These are phyloP conservation scores for human (Homo sapiens) DNA, from an alignment of 2,113 vertebrate genomes.

Conservation along the genomic window GRCh38 chr22:35136001-35136500, in stretches of 20 bases:
- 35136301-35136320: not conserved
- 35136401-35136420: no score
- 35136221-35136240: not conserved
- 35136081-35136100: not conserved
- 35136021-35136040: not conserved
- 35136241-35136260: no score
- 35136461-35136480: not conserved
- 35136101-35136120: not conserved
- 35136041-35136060: not conserved
- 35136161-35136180: not conserved
- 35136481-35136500: fast-evolving
- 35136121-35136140: not conserved
- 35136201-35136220: no score
- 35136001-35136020: not conserved
- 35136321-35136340: not conserved
- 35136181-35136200: not conserved
- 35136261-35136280: no score
- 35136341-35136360: no score
- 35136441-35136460: not conserved
- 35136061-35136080: not conserved
- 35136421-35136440: not conserved
- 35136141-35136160: not conserved
- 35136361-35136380: not conserved
- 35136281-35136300: not conserved
- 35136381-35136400: not conserved